Base-by-base conservation (phyloP, 2,888 invertebrate species). In the Netelia virgata region DNA sequence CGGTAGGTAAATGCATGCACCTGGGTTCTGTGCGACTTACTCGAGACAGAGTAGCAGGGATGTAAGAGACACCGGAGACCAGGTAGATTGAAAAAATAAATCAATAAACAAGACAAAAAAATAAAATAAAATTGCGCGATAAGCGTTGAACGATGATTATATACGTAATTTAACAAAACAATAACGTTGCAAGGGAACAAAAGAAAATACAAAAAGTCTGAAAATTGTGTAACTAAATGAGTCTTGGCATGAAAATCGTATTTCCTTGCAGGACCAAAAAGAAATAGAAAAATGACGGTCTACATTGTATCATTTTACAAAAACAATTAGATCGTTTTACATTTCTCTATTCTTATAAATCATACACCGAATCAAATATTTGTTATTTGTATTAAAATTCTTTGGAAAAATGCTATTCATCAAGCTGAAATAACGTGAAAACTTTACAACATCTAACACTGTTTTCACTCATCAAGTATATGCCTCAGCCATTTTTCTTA, bases 61-160 rank as follows among this genome's bases (percentile, higher is more conserved):
- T 57, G 23, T 69, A 69, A 50, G 73, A 68, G 84, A 77, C 73
- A 23, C 63, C 69, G 50, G 53, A 50, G 77, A 76, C 64, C 10
- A 10, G 36, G 57, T 43, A 72, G 47, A 72, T 79, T 55, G 64
- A 66, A 64, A 61, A n/a, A 23, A 61, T 61, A 72, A 69, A 53
- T n/a, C 36, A n/a, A 6, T 50, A 61, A 9, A 63, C 47, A 16
- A 59, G 16, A 43, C 23, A 43, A 73, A 28, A 16, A 77, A 73
- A 36, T 28, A 53, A 20, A 36, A 36, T n/a, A 36, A 55, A 50
- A 68, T 76, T 59, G 69, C 10, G 55, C 16, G 53, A 23, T 11
- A 36, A 69, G 64, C 57, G 59, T 74, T 74, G 50, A 81, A 70
- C 57, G 64, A 66, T 55, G 70, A 78, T 81, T 82, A n/a, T 76